Conservation (phyloP, 2,113 vertebrate genomes). For the Sula dactylatra region DNA sequence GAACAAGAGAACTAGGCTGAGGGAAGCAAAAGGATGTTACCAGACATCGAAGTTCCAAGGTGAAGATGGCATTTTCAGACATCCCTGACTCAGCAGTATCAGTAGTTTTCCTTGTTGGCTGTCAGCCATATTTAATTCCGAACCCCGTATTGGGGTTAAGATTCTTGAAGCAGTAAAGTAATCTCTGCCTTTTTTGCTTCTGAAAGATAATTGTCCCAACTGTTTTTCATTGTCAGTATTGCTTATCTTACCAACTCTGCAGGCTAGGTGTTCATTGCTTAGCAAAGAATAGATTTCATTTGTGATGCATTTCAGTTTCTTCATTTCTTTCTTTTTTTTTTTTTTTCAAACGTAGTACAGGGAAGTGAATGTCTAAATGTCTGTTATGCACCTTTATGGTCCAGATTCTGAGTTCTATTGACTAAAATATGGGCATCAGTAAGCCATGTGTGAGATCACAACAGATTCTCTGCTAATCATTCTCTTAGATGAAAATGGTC, state of each 20-base stretch:
- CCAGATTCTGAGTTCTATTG: not conserved
- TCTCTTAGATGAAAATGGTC: not conserved
- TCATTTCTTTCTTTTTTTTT: not conserved
- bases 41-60: not conserved
- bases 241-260: not conserved
- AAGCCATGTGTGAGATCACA: not conserved
- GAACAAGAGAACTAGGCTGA: not conserved
- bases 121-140: not conserved
- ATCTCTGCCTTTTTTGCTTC: not conserved
- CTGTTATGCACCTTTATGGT: not conserved
- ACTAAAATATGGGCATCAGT: not conserved
- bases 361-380: not conserved
- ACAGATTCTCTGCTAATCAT: not conserved
- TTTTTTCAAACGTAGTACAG: not conserved
- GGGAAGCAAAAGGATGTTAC: not conserved
- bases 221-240: not conserved
- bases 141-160: not conserved
- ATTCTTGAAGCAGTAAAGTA: not conserved
- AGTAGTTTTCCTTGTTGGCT: not conserved
- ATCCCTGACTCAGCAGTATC: not conserved
- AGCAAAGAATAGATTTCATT: not conserved
- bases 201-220: not conserved
- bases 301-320: not conserved
- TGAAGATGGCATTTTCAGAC: not conserved
- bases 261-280: not conserved